Evolutionary conservation across 2,888 invertebrate species (phyloP).

Genomic region (Oscheius sp.): DNA sequence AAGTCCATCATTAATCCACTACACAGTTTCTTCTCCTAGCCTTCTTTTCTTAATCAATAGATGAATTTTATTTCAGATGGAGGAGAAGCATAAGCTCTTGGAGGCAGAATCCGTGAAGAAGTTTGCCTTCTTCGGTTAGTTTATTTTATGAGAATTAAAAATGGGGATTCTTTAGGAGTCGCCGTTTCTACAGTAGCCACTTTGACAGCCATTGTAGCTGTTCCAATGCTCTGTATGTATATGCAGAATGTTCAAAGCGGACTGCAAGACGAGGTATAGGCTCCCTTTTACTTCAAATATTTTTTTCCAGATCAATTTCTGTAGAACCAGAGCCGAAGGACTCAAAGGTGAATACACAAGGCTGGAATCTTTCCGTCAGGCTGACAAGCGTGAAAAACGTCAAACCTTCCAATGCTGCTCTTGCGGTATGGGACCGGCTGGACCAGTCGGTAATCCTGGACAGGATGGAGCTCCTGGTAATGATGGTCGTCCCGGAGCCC

Average conservation of each 20-base stretch:
- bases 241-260: slow-evolving; percentile 63
- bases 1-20: slow-evolving; percentile 30
- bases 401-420: slow-evolving; percentile 58
- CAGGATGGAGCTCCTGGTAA: slow-evolving; percentile 52
- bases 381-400: slow-evolving; percentile 54
- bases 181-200: slow-evolving; percentile 54
- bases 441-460: slow-evolving; percentile 45
- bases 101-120: slow-evolving; percentile 66
- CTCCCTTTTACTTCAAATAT: background rate
- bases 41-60: background rate
- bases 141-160: no score
- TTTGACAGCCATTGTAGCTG: slow-evolving; percentile 53
- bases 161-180: no score
- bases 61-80: slow-evolving; percentile 27
- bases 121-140: slow-evolving; percentile 64
- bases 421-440: slow-evolving; percentile 53
- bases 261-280: slow-evolving; percentile 54
- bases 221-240: slow-evolving; percentile 58
- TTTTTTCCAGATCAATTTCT: slow-evolving; percentile 55
- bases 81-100: slow-evolving; percentile 54
- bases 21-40: slow-evolving; percentile 10
- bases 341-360: slow-evolving; percentile 57
- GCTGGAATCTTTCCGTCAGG: slow-evolving; percentile 47
- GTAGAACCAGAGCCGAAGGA: slow-evolving; percentile 53
- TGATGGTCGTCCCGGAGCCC: slow-evolving; percentile 52